Conservation (phyloP, 2,113 vertebrate genomes). For the Aviceda subcristata region DNA sequence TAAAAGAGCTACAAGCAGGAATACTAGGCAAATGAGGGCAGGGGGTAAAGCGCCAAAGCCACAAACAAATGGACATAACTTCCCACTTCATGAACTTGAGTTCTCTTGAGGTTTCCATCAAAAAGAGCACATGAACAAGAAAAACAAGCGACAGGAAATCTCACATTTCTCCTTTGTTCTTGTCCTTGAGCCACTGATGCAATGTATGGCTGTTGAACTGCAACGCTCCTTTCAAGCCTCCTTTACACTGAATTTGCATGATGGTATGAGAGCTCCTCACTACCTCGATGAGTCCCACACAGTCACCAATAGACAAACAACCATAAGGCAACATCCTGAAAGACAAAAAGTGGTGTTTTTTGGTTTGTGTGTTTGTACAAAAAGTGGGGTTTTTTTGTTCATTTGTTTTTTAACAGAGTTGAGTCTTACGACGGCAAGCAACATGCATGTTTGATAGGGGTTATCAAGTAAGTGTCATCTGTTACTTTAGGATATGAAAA, state of each 20-base stretch:
- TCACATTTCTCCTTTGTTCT: slow-evolving; percentile 98
- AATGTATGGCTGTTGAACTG: slow-evolving; percentile 97
- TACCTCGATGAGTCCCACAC: slow-evolving; percentile 97
- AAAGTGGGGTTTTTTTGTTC: background rate
- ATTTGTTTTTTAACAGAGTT: background rate
- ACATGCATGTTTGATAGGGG: background rate
- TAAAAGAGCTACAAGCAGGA: background rate
- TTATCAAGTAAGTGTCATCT: background rate
- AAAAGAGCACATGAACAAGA: background rate
- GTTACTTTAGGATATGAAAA: background rate
- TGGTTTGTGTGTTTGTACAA: background rate
- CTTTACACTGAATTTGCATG: slow-evolving; percentile 99
- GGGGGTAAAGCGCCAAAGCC: background rate
- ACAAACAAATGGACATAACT: background rate
- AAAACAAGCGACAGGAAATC: slow-evolving; percentile 26
- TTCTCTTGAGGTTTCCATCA: background rate
- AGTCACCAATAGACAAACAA: slow-evolving; percentile 94
- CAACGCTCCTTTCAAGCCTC: slow-evolving; percentile 93
- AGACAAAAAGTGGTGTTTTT: background rate
- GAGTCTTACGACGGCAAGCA: background rate
- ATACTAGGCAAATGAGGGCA: background rate
- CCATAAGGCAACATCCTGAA: slow-evolving; percentile 96
- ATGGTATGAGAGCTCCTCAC: slow-evolving; percentile 97
- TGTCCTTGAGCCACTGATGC: slow-evolving; percentile 98
- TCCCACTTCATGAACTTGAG: background rate